phyloP scores from a whole-genome alignment of 2,113 vertebrate genomes.

The Pholis gunnellus region DNA sequence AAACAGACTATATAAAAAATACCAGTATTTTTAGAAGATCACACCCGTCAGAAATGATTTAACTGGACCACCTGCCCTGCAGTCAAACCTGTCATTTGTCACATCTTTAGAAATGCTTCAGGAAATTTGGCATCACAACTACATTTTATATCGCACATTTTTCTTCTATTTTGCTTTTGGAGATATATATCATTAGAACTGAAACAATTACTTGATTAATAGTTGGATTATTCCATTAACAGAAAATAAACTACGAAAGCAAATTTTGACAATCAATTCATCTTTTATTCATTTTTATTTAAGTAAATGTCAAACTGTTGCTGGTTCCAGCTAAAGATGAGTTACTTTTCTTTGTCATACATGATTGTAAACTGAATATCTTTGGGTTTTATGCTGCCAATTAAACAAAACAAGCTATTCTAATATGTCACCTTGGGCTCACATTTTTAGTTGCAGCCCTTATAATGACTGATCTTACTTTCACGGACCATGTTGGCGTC shows the following conservation, averaged over 20 bases:
- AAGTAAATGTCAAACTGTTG: not conserved
- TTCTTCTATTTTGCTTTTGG: not conserved
- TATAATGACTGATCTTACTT: not conserved
- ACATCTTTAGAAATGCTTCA: not conserved
- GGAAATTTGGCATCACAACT: not conserved
- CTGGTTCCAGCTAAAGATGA: not conserved
- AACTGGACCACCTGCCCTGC: not conserved
- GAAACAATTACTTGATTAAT: not conserved
- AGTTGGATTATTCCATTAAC: not conserved
- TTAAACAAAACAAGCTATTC: not conserved
- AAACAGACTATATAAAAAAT: not conserved
- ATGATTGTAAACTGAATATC: not conserved
- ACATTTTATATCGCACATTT: not conserved
- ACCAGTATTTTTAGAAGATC: not conserved
- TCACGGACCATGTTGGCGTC: slow-evolving; percentile 12
- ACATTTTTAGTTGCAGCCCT: not conserved
- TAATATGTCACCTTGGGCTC: not conserved
- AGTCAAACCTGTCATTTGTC: not conserved
- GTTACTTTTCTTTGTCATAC: not conserved
- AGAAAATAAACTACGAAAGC: not conserved
- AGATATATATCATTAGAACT: not conserved
- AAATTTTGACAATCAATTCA: not conserved
- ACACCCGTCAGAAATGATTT: not conserved
- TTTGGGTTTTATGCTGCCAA: not conserved
- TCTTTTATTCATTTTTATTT: not conserved